Percentiles rank a stretch among this genome's conserved stretches.
These are phyloP conservation scores for Vombatus ursinus DNA, from an alignment of 2,113 vertebrate species.

Conservation along the genomic window DNA sequence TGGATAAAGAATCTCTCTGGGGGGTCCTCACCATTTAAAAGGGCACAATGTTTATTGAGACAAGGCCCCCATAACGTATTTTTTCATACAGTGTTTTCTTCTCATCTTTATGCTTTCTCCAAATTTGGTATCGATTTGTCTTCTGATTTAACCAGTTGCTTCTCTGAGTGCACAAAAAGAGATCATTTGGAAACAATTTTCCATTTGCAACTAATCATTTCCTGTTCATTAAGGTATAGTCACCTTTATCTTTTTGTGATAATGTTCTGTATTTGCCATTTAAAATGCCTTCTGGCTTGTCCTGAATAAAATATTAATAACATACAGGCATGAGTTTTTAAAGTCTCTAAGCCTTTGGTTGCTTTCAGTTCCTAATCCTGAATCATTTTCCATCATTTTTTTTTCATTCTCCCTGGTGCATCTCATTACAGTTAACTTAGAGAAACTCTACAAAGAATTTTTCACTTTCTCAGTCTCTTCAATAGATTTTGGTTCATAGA, in stretches of 20 bases:
- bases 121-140: neutral
- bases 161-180: neutral
- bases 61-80: neutral
- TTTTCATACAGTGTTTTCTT: neutral
- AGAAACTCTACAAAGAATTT: neutral
- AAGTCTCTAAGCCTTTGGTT: neutral
- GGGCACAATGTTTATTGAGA: neutral
- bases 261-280: neutral
- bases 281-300: neutral
- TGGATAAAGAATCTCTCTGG: neutral
- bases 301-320: neutral
- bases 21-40: neutral
- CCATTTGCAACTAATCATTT: neutral
- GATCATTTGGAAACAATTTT: neutral
- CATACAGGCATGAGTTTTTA: neutral
- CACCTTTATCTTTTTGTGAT: neutral
- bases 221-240: neutral
- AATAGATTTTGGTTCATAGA: neutral
- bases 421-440: neutral
- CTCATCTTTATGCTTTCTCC: neutral
- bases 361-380: neutral
- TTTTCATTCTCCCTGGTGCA: neutral
- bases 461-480: neutral
- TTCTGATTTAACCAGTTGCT: neutral
- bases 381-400: neutral